Evolutionary conservation across 1,140 invertebrate genomes (phyloP), one percentile per base, ranked within the genome.

Genomic region (Pectinophora gossypiella): DNA sequence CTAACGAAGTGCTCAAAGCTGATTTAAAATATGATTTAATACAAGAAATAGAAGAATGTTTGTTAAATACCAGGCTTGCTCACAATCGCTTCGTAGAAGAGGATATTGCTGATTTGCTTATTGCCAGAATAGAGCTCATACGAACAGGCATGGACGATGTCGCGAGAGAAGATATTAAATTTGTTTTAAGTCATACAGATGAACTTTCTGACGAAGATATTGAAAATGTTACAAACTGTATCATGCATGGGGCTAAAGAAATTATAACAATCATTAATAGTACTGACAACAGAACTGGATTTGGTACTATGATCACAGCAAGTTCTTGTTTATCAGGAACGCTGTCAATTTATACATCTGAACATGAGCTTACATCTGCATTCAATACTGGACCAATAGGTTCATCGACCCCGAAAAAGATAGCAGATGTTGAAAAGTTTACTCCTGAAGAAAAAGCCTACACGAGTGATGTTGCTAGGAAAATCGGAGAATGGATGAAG

Each of bases 371-470:
- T 3, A 32, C 27, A n/a, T n/a, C 27, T n/a, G 9, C 27, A 32
- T 32, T 32, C 27, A n/a, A n/a, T n/a, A n/a, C 27, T 3, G n/a
- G 9, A 3, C 27, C 27, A 3, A 49, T 0, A n/a, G 42, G 2
- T 27, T 35, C 58, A 19, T 64, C 59, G n/a, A 61, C 62, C 19
- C 58, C 57, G 19, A 64, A 57, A 36, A 55, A 21, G 15, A 57
- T 49, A 59, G 59, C 57, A 47, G 52, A 52, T 13, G 56, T 52
- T 18, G 12, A 45, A 6, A 61, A 54, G 21, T 4, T 64, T 10
- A 68, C 56, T 20, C 5, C 50, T 4, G 58, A 61, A 49, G 68
- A 74, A 60, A 62, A 19, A 36, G 15, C 15, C 15, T 74, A 67
- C 32, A 54, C 56, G 10, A 48, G 64, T 2, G 58, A 60, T 42